These are phyloP conservation scores for Calycopis cecrops DNA, from an alignment of 1,140 invertebrate species.

Conservation along the genomic window DNA sequence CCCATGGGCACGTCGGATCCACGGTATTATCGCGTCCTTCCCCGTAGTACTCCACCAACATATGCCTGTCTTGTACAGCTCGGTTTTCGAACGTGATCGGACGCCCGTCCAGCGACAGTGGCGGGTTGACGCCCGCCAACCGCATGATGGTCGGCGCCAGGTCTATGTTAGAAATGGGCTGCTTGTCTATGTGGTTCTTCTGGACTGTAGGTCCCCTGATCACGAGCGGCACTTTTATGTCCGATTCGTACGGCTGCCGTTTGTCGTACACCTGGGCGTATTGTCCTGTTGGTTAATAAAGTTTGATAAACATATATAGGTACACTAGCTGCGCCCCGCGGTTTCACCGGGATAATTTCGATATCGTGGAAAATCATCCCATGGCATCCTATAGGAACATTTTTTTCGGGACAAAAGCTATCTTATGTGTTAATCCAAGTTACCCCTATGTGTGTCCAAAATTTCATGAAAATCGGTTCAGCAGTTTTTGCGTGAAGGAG, in stretches of 20 bases:
- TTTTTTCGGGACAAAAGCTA: too few relatives aligned
- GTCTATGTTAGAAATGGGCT: conserved; percentile 85
- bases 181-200: conserved; percentile 58
- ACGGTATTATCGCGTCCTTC: conserved; percentile 77
- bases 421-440: too few relatives aligned
- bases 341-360: too few relatives aligned
- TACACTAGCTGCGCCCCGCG: too few relatives aligned
- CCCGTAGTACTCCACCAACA: conserved; percentile 88
- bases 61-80: conserved; percentile 59
- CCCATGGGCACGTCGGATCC: conserved; percentile 75
- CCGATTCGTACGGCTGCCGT: conserved; percentile 91
- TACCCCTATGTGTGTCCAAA: too few relatives aligned
- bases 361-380: not conserved
- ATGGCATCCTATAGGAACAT: too few relatives aligned
- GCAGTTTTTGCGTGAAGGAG: too few relatives aligned
- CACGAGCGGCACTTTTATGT: conserved; percentile 88
- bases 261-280: conserved; percentile 92
- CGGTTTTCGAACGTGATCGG: conserved; percentile 67
- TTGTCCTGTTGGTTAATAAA: too few relatives aligned
- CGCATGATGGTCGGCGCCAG: conserved; percentile 87
- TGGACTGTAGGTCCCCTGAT: conserved; percentile 84
- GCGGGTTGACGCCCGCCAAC: conserved; percentile 75
- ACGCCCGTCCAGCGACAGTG: conserved; percentile 80
- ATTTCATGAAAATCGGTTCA: too few relatives aligned
- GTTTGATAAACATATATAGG: too few relatives aligned